These are phyloP conservation scores for Garrulus glandarius DNA, from an alignment of 2,797 vertebrate genomes.

Conservation along the genomic window DNA sequence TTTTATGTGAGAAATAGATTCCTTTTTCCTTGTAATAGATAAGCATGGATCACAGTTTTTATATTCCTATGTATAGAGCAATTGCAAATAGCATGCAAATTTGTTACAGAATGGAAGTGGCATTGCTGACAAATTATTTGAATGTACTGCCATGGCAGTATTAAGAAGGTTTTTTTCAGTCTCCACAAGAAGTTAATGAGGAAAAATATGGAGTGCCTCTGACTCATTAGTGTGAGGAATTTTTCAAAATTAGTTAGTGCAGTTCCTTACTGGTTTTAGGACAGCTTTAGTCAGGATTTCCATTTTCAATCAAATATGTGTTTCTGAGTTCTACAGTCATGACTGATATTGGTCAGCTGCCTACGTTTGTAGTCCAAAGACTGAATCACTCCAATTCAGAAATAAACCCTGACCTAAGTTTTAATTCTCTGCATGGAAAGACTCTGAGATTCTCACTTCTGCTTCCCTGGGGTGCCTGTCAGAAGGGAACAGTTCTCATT, in stretches of 20 bases:
- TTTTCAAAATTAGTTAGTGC: neutral
- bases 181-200: neutral
- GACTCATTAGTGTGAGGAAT: neutral
- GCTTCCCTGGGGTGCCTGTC: neutral
- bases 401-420: neutral
- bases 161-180: neutral
- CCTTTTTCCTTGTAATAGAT: neutral
- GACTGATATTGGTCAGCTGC: neutral
- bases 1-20: neutral
- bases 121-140: neutral
- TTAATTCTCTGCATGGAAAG: neutral
- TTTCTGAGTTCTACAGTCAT: neutral
- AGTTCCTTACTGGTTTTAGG: neutral
- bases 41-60: neutral
- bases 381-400: neutral
- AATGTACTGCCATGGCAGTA: neutral
- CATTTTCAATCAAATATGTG: neutral
- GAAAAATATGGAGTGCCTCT: neutral
- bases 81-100: neutral
- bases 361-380: neutral
- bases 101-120: neutral
- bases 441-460: neutral
- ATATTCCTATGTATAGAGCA: neutral
- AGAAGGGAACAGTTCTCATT: neutral
- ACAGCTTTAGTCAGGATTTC: neutral